phyloP scores from a whole-genome alignment of 1,140 invertebrate species.

The Aporrectodea caliginosa region DNA sequence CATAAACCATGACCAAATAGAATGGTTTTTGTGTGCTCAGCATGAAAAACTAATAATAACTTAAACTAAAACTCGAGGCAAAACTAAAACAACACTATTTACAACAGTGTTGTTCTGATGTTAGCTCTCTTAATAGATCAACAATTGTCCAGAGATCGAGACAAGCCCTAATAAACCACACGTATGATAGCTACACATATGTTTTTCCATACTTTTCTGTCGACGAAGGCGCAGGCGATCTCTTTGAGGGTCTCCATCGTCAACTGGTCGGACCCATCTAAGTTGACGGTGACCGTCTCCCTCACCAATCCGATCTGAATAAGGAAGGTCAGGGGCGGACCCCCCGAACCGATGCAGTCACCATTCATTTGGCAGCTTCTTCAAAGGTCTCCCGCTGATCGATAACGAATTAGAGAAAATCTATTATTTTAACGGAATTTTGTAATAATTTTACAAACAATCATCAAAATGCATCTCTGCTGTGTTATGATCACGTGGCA shows the following conservation, averaged over 20 bases:
- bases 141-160: no score
- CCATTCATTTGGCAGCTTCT: background rate
- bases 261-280: conserved; percentile 60
- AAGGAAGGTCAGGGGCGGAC: conserved; percentile 69
- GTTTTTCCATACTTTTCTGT: conserved; percentile 87
- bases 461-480: background rate
- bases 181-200: no score
- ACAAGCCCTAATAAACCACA: no score
- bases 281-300: conserved; percentile 78
- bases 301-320: conserved; percentile 89
- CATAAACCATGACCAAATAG: no score
- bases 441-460: background rate
- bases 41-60: no score
- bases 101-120: no score
- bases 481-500: background rate
- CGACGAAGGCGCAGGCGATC: conserved; percentile 88
- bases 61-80: no score
- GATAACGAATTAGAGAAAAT: no score
- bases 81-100: no score
- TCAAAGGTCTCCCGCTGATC: background rate
- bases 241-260: conserved; percentile 88
- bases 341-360: background rate
- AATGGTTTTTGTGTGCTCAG: no score
- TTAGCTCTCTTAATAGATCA: no score
- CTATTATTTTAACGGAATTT: no score